A percentile compares a stretch with the other conserved stretches of the same genome.
Conservation (phyloP, 2,888 invertebrate genomes). For the Bugulina stolonifera region DNA sequence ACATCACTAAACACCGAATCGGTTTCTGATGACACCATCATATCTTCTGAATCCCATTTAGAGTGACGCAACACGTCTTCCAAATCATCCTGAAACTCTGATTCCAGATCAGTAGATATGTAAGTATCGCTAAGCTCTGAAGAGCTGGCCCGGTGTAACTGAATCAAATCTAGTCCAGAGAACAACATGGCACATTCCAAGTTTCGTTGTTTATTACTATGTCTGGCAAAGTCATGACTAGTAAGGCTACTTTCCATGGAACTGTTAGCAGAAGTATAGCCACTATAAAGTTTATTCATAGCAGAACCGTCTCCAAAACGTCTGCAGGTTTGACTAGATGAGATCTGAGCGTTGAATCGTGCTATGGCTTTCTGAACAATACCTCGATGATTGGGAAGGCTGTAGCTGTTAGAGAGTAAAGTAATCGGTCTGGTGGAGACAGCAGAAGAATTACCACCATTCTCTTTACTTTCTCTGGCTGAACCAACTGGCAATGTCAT, state of each 20-base stretch:
- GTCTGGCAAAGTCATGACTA: neutral
- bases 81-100: slow-evolving; percentile 19
- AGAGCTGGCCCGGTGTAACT: slow-evolving; percentile 16
- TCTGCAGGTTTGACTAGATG: neutral
- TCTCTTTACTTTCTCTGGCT: neutral
- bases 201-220: slow-evolving; percentile 1
- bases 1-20: slow-evolving; percentile 5
- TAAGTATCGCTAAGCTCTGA: slow-evolving; percentile 10
- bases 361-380: neutral
- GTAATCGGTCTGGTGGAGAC: neutral
- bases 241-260: neutral
- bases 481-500: neutral
- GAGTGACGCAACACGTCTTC: slow-evolving; percentile 21
- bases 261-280: neutral
- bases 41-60: neutral
- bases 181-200: slow-evolving; percentile 25
- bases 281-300: neutral
- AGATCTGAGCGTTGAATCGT: neutral
- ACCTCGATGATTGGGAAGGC: neutral
- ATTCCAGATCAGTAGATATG: slow-evolving; percentile 23
- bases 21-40: neutral
- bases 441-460: neutral
- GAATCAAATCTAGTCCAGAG: slow-evolving; percentile 22
- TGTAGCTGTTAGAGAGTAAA: neutral
- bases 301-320: neutral